These are phyloP conservation scores for Cheilosia pagana DNA, from an alignment of 2,888 invertebrate genomes.

Conservation along the genomic window DNA sequence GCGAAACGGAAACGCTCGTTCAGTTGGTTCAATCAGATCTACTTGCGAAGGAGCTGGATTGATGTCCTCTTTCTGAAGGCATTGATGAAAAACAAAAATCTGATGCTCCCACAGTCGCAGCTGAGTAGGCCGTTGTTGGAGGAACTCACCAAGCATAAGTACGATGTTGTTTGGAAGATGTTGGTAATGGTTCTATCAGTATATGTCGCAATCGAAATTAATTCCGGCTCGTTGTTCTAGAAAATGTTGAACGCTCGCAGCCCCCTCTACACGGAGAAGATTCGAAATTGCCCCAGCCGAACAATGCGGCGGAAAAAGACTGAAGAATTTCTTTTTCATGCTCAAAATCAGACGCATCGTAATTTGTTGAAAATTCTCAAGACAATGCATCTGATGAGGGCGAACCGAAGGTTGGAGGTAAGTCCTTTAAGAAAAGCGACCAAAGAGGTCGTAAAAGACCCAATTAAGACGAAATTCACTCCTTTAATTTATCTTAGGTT, in stretches of 20 bases:
- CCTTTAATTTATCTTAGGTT: too few species aligned
- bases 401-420: conserved; percentile 77
- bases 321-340: conserved; percentile 78
- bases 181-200: conserved; percentile 76
- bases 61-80: conserved; percentile 80
- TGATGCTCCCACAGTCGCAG: conserved; percentile 78
- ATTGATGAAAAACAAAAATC: conserved; percentile 77
- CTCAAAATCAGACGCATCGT: conserved; percentile 81
- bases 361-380: conserved; percentile 79
- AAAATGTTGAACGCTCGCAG: conserved; percentile 81
- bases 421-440: not conserved
- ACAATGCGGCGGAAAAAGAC: conserved; percentile 76
- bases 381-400: conserved; percentile 77
- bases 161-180: conserved; percentile 78
- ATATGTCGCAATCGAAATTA: not conserved
- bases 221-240: conserved; percentile 67
- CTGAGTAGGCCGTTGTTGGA: conserved; percentile 77
- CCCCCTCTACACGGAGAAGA: conserved; percentile 79
- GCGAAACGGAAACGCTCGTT: conserved; percentile 79
- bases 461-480: too few species aligned
- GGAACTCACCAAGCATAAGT: conserved; percentile 77
- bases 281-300: conserved; percentile 77
- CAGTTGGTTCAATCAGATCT: conserved; percentile 80
- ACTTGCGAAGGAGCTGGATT: conserved; percentile 79
- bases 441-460: too few species aligned